phyloP scores from a whole-genome alignment of 2,113 vertebrate species.

The Pangasianodon hypophthalmus region DNA sequence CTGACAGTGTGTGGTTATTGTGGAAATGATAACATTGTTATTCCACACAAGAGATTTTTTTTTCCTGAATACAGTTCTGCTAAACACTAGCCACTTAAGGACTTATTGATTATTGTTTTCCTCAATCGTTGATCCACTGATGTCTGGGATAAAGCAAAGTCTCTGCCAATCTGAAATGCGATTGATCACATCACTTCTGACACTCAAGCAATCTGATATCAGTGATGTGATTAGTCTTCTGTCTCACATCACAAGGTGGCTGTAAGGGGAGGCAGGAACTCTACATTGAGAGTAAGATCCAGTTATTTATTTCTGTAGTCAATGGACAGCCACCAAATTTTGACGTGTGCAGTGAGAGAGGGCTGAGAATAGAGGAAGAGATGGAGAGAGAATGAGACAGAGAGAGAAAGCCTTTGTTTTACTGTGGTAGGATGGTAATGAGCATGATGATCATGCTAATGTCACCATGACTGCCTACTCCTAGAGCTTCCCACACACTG shows the following conservation, averaged over 20 bases:
- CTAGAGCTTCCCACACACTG: constrained; percentile 10
- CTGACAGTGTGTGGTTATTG: background rate
- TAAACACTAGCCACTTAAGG: background rate
- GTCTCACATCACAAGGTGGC: background rate
- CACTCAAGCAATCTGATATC: background rate
- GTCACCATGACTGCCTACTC: constrained; percentile 1
- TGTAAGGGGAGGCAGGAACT: background rate
- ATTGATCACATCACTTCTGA: background rate
- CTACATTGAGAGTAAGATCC: background rate
- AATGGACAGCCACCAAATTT: background rate
- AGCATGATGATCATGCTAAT: constrained; percentile 18
- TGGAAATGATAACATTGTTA: background rate
- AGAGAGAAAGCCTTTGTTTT: background rate
- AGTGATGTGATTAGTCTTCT: background rate
- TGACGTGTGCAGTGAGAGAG: background rate
- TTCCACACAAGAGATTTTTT: background rate
- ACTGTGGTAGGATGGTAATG: constrained; percentile 8
- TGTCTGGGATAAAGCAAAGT: background rate
- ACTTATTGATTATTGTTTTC: background rate
- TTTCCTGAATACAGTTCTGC: background rate
- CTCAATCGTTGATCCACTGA: background rate
- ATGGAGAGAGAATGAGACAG: background rate
- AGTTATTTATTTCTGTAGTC: background rate
- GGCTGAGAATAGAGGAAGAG: background rate
- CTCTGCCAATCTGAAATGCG: background rate